Evolutionary conservation across 2,113 vertebrate genomes (phyloP), one percentile per base, ranked within the genome.

Genomic region (Toxotes jaculatrix): DNA sequence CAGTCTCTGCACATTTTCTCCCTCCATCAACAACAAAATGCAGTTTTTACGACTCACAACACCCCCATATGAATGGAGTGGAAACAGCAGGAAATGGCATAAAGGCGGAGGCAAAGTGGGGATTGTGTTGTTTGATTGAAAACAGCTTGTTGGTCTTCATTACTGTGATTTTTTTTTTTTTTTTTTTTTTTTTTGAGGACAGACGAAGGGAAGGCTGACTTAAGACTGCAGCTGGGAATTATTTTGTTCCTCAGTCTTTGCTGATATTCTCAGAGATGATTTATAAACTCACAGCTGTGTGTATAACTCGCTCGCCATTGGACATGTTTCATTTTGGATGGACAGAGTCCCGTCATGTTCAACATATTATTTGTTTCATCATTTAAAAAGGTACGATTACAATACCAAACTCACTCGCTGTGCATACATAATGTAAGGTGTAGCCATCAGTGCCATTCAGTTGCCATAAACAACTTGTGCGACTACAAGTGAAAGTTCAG

Each of bases 271-370:
- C 77, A 47, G 53, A 77, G 79, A 85, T 84, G 91, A 93, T 89
- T 92, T 88, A 90, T 87, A 84, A 90, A 85, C 76, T 73, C 61
- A 56, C 93, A 93, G 91, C 91, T 94, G 92, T 88, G 77, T 75
- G 67, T 88, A 66, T 47, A 74, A 67, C 56, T 16, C 0, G 13
- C 55, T 84, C 27, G 32, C 59, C 51, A 38, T 73, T 80, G 68
- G 87, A 77, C 17, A 21, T 34, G 63, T 72, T 82, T 81, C 75
- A 61, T 60, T 68, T 80, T 84, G 60, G 82, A 75, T 66, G 64
- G 68, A 71, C 67, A 8, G 53, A 55, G 40, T 19, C 0, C 42
- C 51, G 55, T 74, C 65, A 74, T 78, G n/a, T 77, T 80, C 55
- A 75, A 67, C 47, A 87, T 49, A 32, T 79, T 10, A 36, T 79